phyloP scores from a whole-genome alignment of 2,888 invertebrate genomes.

The Steromphala cineraria region DNA sequence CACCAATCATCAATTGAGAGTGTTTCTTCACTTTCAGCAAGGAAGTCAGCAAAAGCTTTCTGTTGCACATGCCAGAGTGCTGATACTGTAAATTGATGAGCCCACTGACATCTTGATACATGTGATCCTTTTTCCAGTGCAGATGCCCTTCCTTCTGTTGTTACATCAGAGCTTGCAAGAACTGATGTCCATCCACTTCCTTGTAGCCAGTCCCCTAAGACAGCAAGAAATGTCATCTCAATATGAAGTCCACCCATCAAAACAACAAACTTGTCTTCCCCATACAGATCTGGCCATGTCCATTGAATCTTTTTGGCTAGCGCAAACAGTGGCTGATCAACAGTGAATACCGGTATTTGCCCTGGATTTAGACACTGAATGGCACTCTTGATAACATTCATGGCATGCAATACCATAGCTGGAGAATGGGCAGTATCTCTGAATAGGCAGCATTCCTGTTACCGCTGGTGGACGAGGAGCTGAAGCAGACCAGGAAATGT shows the following conservation, averaged over 20 bases:
- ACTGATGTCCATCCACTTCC: not conserved
- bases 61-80: not conserved
- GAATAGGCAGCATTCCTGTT: not conserved
- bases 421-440: not conserved
- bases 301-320: not conserved
- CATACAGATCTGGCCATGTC: not conserved
- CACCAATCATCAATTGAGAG: too few relatives aligned
- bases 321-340: not conserved
- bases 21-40: not conserved
- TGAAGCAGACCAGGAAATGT: too few relatives aligned
- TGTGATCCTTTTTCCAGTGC: not conserved
- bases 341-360: not conserved
- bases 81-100: too few relatives aligned
- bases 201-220: not conserved
- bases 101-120: not conserved
- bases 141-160: not conserved
- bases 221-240: not conserved
- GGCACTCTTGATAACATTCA: too few relatives aligned
- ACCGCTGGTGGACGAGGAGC: not conserved
- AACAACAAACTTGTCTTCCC: not conserved
- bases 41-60: not conserved
- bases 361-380: too few relatives aligned
- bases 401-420: not conserved
- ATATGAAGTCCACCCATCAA: slow-evolving; percentile 2
- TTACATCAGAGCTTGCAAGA: not conserved